Evolutionary conservation across 2,113 vertebrate genomes (phyloP).

Genomic region (Cyprinodon variegatus): DNA sequence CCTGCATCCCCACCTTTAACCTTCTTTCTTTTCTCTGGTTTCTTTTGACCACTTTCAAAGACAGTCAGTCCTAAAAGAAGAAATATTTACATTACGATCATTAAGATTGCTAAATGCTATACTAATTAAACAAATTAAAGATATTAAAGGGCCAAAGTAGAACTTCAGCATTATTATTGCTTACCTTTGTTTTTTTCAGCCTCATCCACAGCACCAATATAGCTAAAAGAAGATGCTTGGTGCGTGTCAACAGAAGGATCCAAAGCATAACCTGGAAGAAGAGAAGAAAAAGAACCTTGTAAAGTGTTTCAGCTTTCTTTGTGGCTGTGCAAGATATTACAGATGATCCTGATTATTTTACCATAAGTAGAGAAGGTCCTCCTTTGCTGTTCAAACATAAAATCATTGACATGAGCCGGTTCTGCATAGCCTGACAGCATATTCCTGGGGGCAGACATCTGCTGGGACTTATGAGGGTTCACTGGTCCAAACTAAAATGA

Average conservation of each 20-base stretch:
- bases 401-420: conserved; percentile 96
- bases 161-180: neutral
- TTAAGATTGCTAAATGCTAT: neutral
- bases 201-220: conserved; percentile 95
- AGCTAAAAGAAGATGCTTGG: conserved; percentile 80
- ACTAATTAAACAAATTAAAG: neutral
- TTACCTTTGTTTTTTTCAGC: conserved; percentile 98
- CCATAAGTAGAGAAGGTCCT: conserved; percentile 96
- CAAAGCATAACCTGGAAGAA: conserved; percentile 89
- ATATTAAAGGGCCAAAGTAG: neutral
- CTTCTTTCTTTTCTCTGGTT: conserved; percentile 93
- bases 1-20: conserved; percentile 94
- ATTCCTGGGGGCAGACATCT: conserved; percentile 97
- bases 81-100: neutral
- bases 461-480: conserved; percentile 93
- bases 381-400: conserved; percentile 98
- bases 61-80: conserved; percentile 87
- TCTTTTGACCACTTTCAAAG: conserved; percentile 92
- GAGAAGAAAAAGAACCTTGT: conserved; percentile 5
- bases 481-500: conserved; percentile 88
- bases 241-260: conserved; percentile 93
- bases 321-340: neutral
- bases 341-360: conserved; percentile 58
- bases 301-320: too few species aligned
- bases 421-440: conserved; percentile 98